Evolutionary conservation across 2,797 vertebrate genomes (phyloP), one percentile per base, ranked within the genome.

Genomic region (Lepidocolaptes lacrymiger): DNA sequence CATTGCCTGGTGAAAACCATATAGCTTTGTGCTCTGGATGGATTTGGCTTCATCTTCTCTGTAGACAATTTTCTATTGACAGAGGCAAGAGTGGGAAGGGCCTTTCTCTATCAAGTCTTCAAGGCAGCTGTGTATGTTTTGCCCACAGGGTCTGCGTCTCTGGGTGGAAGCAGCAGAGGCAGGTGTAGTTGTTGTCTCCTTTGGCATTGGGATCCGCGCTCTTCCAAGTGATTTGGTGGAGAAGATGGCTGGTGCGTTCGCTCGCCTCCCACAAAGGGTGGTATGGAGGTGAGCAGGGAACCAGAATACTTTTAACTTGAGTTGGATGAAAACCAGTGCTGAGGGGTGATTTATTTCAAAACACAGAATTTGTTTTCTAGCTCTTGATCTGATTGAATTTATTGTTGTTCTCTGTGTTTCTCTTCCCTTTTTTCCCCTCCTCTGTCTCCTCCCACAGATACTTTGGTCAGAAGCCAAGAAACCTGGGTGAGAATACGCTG

Each of bases 111-210:
- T 2, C 43, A 73, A 19, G 46, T 73, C 30, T 84, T 86, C 21
- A 84, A 84, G 73, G 74, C 23, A 48, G 39, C 52, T 86, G 10
- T 80, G 48, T 95, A 46, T 91, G 49, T 78, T 95, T 86, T 89
- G 36, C 72, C 77, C 9, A 3, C 85, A 97, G 96, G 96, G 79
- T 67, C 87, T 97, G 71, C 96, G 91, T 84, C 96, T 95, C 71
- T 97, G 97, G 97, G 91, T 97, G 88, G 96, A 97, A 91, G 94
- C 88, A 28, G 96, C 97, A 46, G 95, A 96, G 49, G 94, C 93
- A 0, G 97, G 97, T 9, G 95, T 97, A 6, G 89, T 99, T 37
- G 74, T 99, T n/a, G 98, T 98, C 73, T 98, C 97, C 48, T 96
- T 98, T 55, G 97, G 97, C 69, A 97, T 97, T 2, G 88, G 97